Conservation (phyloP, 2,888 invertebrate species). For the Crioceris asparagi region DNA sequence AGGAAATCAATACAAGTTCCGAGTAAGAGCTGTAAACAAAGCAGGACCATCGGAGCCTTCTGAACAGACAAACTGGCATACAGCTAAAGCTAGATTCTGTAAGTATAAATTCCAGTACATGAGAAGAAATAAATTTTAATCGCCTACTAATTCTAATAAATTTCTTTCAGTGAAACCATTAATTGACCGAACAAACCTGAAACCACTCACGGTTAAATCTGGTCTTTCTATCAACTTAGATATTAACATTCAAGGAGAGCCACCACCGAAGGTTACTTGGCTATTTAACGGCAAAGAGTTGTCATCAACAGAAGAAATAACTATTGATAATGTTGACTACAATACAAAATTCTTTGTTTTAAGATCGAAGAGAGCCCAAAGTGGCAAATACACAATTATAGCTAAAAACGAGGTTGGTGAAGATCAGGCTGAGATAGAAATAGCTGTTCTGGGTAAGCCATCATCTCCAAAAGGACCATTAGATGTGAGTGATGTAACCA, state of each 20-base stretch:
- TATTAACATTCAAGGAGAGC: slow-evolving; percentile 85
- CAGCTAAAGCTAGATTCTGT: slow-evolving; percentile 80
- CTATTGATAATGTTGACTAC: slow-evolving; percentile 77
- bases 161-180: slow-evolving; percentile 72
- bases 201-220: slow-evolving; percentile 74
- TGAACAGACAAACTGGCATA: slow-evolving; percentile 85
- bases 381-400: slow-evolving; percentile 79
- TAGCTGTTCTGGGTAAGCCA: slow-evolving; percentile 71
- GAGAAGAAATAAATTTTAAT: no score
- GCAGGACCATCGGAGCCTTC: slow-evolving; percentile 89
- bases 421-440: slow-evolving; percentile 83
- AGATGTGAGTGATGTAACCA: slow-evolving; percentile 78
- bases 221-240: slow-evolving; percentile 81
- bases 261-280: slow-evolving; percentile 89
- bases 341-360: slow-evolving; percentile 84
- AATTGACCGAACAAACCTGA: slow-evolving; percentile 84
- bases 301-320: slow-evolving; percentile 48
- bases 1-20: slow-evolving; percentile 92
- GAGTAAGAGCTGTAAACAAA: slow-evolving; percentile 89
- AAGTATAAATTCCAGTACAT: slow-evolving; percentile 47
- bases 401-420: slow-evolving; percentile 90
- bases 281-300: slow-evolving; percentile 61
- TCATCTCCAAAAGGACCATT: slow-evolving; percentile 76
- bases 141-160: neutral
- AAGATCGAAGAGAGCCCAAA: slow-evolving; percentile 67